These are phyloP conservation scores for Eunapius fragilis DNA, from an alignment of 37 sponge, comb jelly and placozoan species.

Conservation along the genomic window DNA sequence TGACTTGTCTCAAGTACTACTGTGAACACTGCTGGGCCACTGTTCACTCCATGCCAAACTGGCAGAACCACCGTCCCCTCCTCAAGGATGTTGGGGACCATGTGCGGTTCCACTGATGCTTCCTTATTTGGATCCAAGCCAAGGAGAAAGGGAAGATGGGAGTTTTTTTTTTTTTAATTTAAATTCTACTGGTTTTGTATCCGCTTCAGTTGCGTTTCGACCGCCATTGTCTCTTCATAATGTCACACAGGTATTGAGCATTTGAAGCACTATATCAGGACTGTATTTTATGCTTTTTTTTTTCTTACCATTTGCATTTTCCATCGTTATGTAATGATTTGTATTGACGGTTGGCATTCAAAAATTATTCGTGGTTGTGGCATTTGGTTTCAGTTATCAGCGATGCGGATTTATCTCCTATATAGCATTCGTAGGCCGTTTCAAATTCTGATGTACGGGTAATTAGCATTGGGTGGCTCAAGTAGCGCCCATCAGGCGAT, in stretches of 20 bases:
- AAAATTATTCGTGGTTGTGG: too few relatives aligned
- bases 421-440: too few relatives aligned
- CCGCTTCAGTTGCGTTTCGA: neutral
- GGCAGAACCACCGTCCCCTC: slow-evolving; percentile 90
- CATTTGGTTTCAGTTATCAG: neutral
- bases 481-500: too few relatives aligned
- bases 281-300: neutral
- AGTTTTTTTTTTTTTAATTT: neutral
- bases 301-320: neutral
- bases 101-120: neutral
- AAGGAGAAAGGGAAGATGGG: neutral
- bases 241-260: neutral
- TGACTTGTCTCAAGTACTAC: slow-evolving; percentile 93
- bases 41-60: slow-evolving; percentile 85
- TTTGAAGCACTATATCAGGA: neutral
- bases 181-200: neutral
- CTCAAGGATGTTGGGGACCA: slow-evolving; percentile 87
- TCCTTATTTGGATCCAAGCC: neutral
- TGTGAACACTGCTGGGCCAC: slow-evolving; percentile 98
- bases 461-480: too few relatives aligned
- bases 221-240: too few relatives aligned
- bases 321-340: neutral
- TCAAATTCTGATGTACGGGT: too few relatives aligned
- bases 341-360: neutral
- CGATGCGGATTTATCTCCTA: too few relatives aligned